Percentiles rank a stretch among this genome's conserved stretches.
Evolutionary conservation across 2,888 invertebrate genomes (phyloP).

Genomic region (Ctenicera cuprea): DNA sequence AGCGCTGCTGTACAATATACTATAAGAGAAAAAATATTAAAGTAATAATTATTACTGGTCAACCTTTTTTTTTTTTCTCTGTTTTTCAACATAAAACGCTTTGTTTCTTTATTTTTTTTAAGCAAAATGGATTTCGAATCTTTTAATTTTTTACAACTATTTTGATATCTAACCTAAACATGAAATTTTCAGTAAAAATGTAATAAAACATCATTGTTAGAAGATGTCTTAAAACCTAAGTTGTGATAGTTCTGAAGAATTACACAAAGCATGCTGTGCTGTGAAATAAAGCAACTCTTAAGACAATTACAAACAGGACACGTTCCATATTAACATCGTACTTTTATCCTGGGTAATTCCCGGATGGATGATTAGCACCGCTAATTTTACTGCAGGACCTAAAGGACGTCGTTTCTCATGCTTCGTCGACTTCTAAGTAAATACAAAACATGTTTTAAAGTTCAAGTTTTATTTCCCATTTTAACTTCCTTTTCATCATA

Average conservation of each 20-base stretch:
- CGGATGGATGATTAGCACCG: slow-evolving; percentile 54
- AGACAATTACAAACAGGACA: slow-evolving; percentile 51
- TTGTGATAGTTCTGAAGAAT: slow-evolving; percentile 34
- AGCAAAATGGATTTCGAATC: no score
- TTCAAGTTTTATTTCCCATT: background rate
- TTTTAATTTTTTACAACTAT: no score
- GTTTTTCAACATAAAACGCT: no score
- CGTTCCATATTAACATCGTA: slow-evolving; percentile 59
- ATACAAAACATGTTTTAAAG: slow-evolving; percentile 35
- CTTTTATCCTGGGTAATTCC: slow-evolving; percentile 54
- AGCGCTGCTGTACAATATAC: no score
- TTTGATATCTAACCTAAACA: no score
- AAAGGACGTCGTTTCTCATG: slow-evolving; percentile 44
- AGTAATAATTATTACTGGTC: no score
- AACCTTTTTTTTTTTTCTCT: no score
- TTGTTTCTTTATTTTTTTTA: no score
- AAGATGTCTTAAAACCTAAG: background rate
- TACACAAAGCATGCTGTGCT: slow-evolving; percentile 32
- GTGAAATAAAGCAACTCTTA: slow-evolving; percentile 40
- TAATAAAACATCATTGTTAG: no score
- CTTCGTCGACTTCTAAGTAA: slow-evolving; percentile 33
- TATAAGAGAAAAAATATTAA: no score
- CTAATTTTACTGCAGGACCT: slow-evolving; percentile 52
- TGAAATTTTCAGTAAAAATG: no score
- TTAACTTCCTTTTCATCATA: background rate